Percentiles rank a stretch among this genome's conserved stretches.
Conservation (phyloP, 2,888 invertebrate genomes). For the Synergus umbraculus region DNA sequence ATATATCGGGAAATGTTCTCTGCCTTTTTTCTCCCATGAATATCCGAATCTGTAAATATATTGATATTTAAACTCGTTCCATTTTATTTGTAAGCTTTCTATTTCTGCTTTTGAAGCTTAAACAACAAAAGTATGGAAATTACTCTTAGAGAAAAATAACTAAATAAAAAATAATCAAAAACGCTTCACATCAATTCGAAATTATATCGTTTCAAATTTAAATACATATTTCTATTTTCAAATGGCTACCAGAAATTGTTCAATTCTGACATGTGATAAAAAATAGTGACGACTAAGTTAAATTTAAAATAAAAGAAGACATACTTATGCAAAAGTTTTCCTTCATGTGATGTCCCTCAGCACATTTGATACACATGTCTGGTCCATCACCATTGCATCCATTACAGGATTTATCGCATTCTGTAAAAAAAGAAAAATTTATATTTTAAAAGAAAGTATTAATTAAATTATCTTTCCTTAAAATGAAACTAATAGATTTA, state of each 20-base stretch:
- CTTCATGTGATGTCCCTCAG: slow-evolving; percentile 84
- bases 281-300: background rate
- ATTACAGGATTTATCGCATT: slow-evolving; percentile 90
- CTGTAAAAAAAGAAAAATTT: slow-evolving; percentile 12
- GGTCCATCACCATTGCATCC: slow-evolving; percentile 94
- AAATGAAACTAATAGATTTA: slow-evolving; percentile 59
- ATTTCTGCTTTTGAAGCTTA: background rate
- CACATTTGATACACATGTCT: slow-evolving; percentile 92
- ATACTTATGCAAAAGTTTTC: slow-evolving; percentile 89
- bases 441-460: slow-evolving; percentile 30
- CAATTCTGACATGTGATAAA: no score
- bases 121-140: no score
- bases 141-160: no score
- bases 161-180: no score
- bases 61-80: slow-evolving; percentile 21
- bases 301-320: slow-evolving; percentile 63
- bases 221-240: no score
- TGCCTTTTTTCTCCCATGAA: slow-evolving; percentile 78
- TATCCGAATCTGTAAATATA: slow-evolving; percentile 61
- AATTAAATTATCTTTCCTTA: background rate
- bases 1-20: slow-evolving; percentile 85
- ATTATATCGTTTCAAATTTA: no score
- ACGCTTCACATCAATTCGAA: no score
- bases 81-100: background rate
- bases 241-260: no score